Evolutionary conservation across 2,888 invertebrate species (phyloP).

Genomic region (Proisotoma minuta): DNA sequence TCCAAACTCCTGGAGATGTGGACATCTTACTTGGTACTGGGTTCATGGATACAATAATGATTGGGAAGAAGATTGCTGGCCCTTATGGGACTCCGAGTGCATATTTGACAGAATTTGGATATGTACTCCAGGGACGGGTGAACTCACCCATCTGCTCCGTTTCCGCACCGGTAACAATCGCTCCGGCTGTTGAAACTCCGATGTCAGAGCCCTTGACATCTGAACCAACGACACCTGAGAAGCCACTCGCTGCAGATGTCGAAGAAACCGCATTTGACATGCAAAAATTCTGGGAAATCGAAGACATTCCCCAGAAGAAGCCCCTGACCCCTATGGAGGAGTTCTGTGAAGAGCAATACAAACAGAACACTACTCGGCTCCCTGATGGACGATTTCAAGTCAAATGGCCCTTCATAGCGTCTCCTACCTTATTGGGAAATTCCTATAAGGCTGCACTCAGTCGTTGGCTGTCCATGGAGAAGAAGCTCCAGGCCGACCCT

Average conservation of each 20-base stretch:
- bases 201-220: background rate
- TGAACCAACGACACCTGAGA: background rate
- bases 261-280: no score
- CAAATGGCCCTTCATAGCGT: constrained; percentile 17
- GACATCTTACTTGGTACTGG: background rate
- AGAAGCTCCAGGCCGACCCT: constrained; percentile 24
- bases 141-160: background rate
- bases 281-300: constrained; percentile 24
- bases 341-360: constrained; percentile 23
- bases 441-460: constrained; percentile 33
- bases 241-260: background rate
- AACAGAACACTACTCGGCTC: background rate
- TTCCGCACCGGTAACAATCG: background rate
- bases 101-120: constrained; percentile 10
- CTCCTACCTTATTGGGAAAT: constrained; percentile 27
- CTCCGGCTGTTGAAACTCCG: background rate
- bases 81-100: constrained; percentile 1
- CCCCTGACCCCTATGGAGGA: constrained; percentile 16
- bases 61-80: background rate
- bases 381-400: constrained; percentile 24
- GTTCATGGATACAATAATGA: background rate
- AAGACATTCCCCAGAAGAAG: constrained; percentile 4
- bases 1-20: background rate
- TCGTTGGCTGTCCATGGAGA: constrained; percentile 42
- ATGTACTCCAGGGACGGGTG: constrained; percentile 11